Conservation (phyloP, 2,113 vertebrate species). For the Perca schrenkii region DNA sequence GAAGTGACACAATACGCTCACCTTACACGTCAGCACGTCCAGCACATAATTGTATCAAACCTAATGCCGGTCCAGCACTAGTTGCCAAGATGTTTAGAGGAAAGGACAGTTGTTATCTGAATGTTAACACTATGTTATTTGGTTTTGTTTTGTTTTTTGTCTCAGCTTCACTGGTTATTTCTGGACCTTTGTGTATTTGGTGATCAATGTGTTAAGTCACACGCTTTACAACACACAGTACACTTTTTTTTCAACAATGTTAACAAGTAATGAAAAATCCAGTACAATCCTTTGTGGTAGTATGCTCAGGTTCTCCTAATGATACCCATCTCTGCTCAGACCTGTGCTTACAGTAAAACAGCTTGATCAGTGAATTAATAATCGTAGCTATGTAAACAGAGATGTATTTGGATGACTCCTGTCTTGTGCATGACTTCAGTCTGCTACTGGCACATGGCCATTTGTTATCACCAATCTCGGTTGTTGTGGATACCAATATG, state of each 20-base stretch:
- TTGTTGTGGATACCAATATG: constrained; percentile 26
- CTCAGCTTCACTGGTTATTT: not conserved
- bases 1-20: too few species aligned
- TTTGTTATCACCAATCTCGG: constrained; percentile 28
- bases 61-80: not conserved
- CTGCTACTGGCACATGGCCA: constrained; percentile 4
- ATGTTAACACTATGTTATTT: not conserved
- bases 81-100: not conserved
- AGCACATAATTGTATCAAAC: not conserved
- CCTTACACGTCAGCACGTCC: too few species aligned
- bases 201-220: not conserved
- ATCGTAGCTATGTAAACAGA: constrained; percentile 39
- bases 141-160: not conserved
- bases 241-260: not conserved
- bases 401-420: constrained; percentile 32
- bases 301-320: constrained; percentile 6
- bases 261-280: not conserved
- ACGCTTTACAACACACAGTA: not conserved
- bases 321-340: constrained; percentile 19
- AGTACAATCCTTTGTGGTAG: not conserved
- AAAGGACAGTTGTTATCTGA: not conserved
- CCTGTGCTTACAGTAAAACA: constrained; percentile 47
- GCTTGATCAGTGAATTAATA: constrained; percentile 56
- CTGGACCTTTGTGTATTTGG: constrained; percentile 6
- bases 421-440: constrained; percentile 51